Conservation (phyloP, 1,140 invertebrate species). For the Mycetomoellerius zeteki region DNA sequence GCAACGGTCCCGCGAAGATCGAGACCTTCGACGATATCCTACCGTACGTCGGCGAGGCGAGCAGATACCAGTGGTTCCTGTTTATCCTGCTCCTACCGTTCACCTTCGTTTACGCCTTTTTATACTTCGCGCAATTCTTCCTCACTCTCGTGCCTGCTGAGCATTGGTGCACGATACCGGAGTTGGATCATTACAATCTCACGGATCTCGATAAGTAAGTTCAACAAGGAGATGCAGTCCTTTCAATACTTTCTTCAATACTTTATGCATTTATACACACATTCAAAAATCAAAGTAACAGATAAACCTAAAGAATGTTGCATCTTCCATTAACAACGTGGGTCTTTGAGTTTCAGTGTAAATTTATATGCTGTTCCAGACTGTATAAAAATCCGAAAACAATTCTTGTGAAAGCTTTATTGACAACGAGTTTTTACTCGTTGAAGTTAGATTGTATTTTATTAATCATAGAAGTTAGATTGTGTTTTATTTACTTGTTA, state of each 20-base stretch:
- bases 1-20: conserved; percentile 80
- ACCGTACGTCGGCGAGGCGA: conserved; percentile 95
- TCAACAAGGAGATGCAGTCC: neutral
- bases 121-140: conserved; percentile 95
- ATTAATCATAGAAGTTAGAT: no score
- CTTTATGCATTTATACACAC: neutral
- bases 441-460: no score
- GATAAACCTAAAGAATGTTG: neutral
- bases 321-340: no score
- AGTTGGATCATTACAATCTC: conserved; percentile 86
- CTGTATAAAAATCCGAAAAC: no score
- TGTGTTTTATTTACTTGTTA: no score
- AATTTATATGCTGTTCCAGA: no score
- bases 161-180: conserved; percentile 93
- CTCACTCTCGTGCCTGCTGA: conserved; percentile 92
- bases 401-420: no score
- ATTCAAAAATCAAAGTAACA: neutral
- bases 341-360: no score
- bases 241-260: neutral
- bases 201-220: conserved; percentile 84
- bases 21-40: conserved; percentile 95
- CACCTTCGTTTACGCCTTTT: conserved; percentile 94
- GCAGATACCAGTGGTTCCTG: conserved; percentile 94
- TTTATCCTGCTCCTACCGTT: conserved; percentile 95
- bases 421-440: no score